Conservation (phyloP, 2,888 invertebrate species). For the Bembecia ichneumoniformis region DNA sequence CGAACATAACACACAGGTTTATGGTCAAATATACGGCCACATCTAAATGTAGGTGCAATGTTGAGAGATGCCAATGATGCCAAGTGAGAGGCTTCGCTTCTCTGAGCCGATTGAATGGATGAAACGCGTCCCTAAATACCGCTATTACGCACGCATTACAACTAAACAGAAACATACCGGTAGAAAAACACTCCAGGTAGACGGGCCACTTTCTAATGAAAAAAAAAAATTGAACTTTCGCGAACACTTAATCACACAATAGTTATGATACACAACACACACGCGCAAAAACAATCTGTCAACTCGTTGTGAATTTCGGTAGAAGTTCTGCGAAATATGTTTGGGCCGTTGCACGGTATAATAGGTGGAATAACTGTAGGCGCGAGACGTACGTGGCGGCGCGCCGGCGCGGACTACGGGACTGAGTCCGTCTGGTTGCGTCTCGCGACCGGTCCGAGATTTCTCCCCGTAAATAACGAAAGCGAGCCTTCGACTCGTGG, state of each 20-base stretch:
- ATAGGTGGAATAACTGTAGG: neutral
- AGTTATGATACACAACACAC: neutral
- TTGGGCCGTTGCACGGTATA: constrained; percentile 3
- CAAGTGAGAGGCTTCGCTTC: constrained; percentile 19
- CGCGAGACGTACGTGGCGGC: constrained; percentile 17
- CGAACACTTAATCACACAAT: neutral
- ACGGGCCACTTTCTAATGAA: constrained; percentile 39
- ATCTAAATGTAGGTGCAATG: neutral
- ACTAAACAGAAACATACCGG: constrained; percentile 41
- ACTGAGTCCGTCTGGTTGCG: constrained; percentile 23
- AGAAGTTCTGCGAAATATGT: constrained; percentile 5
- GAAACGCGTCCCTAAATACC: constrained; percentile 37
- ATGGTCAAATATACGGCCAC: neutral
- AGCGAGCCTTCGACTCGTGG: constrained; percentile 57
- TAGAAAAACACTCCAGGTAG: constrained; percentile 42
- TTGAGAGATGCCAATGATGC: constrained; percentile 12
- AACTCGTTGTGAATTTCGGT: constrained; percentile 3
- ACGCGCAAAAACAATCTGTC: constrained; percentile 1
- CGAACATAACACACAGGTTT: constrained; percentile 1
- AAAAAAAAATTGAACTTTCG: constrained; percentile 16
- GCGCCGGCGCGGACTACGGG: constrained; percentile 35
- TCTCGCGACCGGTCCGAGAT: constrained; percentile 58
- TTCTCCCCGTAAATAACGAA: constrained; percentile 71
- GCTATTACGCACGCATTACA: constrained; percentile 30
- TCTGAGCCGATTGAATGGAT: constrained; percentile 10